Conservation (phyloP, 2,797 vertebrate genomes). For the Parauchenoglanis ngamensis region DNA sequence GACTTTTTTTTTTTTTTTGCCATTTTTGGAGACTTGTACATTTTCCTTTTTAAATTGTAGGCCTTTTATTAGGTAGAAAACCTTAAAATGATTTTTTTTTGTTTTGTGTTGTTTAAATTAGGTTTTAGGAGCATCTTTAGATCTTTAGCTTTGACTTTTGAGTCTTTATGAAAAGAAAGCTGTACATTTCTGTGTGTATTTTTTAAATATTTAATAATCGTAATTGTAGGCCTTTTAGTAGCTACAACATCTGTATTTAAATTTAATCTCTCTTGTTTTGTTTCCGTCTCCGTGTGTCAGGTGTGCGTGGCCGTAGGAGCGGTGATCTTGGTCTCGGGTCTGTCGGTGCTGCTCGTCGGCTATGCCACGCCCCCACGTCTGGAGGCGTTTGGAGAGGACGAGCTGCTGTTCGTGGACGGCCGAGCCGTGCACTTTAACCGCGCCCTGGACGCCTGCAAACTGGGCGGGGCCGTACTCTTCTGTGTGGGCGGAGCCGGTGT, state of each 20-base stretch:
- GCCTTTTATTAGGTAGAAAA: background rate
- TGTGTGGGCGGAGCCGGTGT: slow-evolving; percentile 88
- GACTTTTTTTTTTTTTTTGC: background rate
- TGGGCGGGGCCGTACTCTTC: slow-evolving; percentile 90
- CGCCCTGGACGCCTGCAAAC: slow-evolving; percentile 90
- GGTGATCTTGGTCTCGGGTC: slow-evolving; percentile 86
- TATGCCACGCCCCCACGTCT: slow-evolving; percentile 89
- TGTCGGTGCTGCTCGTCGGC: slow-evolving; percentile 88
- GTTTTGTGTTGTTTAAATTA: background rate
- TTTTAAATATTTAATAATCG: background rate
- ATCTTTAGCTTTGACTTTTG: background rate
- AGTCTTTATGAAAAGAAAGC: background rate
- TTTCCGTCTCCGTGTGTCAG: slow-evolving; percentile 67
- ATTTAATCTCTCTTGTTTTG: background rate
- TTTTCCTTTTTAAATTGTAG: background rate
- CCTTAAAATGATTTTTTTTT: background rate
- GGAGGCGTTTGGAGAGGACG: slow-evolving; percentile 91
- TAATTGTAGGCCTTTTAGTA: background rate
- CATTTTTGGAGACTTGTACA: background rate
- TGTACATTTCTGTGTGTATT: background rate
- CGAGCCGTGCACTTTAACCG: slow-evolving; percentile 87
- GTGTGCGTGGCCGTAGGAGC: slow-evolving; percentile 91
- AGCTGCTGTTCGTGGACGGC: slow-evolving; percentile 84
- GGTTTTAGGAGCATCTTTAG: background rate
- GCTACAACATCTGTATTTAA: background rate